These are phyloP conservation scores for Myripristis murdjan DNA, from an alignment of 2,797 vertebrate genomes.

Conservation along the genomic window DNA sequence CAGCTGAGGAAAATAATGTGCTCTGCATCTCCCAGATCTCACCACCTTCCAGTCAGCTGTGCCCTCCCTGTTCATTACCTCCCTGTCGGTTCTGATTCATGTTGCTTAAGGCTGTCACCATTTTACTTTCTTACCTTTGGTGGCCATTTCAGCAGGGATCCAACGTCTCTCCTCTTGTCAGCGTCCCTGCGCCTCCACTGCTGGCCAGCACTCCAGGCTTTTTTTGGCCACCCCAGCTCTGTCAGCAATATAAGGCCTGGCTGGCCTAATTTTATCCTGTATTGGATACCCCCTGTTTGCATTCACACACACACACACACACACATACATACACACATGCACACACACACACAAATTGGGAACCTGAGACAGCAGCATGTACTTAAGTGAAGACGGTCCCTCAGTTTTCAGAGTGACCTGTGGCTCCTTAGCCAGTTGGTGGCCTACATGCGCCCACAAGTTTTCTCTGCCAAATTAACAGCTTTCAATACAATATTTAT, in stretches of 20 bases:
- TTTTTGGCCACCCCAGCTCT: constrained; percentile 84
- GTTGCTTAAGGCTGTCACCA: constrained; percentile 39
- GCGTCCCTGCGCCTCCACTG: constrained; percentile 66
- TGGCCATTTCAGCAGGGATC: constrained; percentile 83
- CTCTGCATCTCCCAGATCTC: constrained; percentile 20
- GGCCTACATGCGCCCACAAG: constrained; percentile 35
- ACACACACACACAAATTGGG: constrained; percentile 36
- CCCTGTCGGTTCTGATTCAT: constrained; percentile 17
- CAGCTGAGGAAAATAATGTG: constrained; percentile 9
- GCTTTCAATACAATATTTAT: constrained; percentile 13
- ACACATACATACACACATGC: constrained; percentile 29
- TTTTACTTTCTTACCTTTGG: constrained; percentile 86
- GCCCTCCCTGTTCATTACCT: neutral
- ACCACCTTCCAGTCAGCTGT: constrained; percentile 8
- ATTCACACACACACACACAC: constrained; percentile 60
- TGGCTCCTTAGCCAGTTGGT: constrained; percentile 40
- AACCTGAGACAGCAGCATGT: constrained; percentile 80
- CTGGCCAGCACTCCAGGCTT: constrained; percentile 76
- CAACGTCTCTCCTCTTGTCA: constrained; percentile 60
- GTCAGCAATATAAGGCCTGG: constrained; percentile 85
- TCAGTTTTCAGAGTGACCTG: neutral
- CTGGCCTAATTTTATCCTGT: constrained; percentile 89
- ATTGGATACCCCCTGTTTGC: constrained; percentile 83
- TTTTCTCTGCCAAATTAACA: constrained; percentile 8
- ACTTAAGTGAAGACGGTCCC: constrained; percentile 23